Percentiles rank a stretch among this genome's conserved stretches.
Conservation (phyloP, 2,113 vertebrate species). For the rat (Rattus norvegicus) region DNA sequence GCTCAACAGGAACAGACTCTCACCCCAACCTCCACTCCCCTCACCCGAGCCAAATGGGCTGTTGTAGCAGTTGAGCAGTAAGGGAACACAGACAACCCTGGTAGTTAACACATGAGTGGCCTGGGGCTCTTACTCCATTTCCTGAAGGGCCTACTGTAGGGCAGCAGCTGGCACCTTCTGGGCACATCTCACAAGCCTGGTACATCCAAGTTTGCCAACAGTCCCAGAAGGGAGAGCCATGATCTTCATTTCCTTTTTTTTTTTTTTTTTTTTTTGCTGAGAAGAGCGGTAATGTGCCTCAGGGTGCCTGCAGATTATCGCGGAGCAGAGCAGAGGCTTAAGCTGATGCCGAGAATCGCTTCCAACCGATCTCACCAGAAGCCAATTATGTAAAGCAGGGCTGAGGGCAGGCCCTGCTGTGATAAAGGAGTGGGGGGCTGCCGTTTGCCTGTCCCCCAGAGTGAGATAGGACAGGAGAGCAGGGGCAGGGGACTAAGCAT, state of each 20-base stretch:
- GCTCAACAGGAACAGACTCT: background rate
- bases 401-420: constrained; percentile 36
- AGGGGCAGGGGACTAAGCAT: background rate
- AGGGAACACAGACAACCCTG: background rate
- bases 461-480: background rate
- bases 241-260: background rate
- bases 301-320: constrained; percentile 37
- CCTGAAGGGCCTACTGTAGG: background rate
- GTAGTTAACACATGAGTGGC: background rate
- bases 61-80: background rate
- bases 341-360: constrained; percentile 52
- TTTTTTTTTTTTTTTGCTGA: background rate
- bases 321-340: background rate
- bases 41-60: background rate
- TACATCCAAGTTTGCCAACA: constrained; percentile 14
- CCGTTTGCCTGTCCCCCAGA: background rate
- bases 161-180: background rate
- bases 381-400: constrained; percentile 69
- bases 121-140: background rate
- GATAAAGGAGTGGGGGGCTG: background rate
- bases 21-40: background rate
- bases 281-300: background rate
- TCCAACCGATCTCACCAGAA: constrained; percentile 33
- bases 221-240: background rate
- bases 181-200: background rate